Conservation (phyloP, 2,888 invertebrate genomes). For the Epinotia bilunana region DNA sequence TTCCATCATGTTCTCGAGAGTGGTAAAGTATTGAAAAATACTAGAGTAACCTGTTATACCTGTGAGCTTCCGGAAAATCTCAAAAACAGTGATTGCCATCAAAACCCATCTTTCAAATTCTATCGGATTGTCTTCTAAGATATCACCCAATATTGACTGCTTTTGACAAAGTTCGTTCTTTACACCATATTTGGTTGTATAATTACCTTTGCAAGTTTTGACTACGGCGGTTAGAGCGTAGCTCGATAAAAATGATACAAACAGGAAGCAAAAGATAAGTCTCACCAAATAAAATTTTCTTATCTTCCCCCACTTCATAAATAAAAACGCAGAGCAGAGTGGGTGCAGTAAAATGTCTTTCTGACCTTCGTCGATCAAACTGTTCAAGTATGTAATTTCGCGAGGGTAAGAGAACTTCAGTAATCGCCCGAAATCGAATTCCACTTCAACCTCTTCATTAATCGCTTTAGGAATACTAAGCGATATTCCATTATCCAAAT, state of each 20-base stretch:
- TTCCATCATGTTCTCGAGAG: constrained; percentile 93
- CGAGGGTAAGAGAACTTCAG: constrained; percentile 92
- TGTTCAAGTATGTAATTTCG: constrained; percentile 94
- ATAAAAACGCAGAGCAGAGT: constrained; percentile 93
- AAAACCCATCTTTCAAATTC: constrained; percentile 92
- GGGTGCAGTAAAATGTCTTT: constrained; percentile 94
- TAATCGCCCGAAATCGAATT: constrained; percentile 92
- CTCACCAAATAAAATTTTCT: constrained; percentile 93
- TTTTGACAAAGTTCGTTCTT: constrained; percentile 89
- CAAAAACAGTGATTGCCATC: constrained; percentile 90
- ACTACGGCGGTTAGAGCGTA: constrained; percentile 92
- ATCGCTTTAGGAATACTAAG: constrained; percentile 89
- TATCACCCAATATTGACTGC: constrained; percentile 89
- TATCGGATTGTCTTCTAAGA: constrained; percentile 90
- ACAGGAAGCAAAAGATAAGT: constrained; percentile 91
- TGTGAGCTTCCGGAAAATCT: constrained; percentile 90
- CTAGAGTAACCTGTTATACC: constrained; percentile 92
- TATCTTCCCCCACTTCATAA: constrained; percentile 96
- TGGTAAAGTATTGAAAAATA: constrained; percentile 90
- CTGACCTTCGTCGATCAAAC: constrained; percentile 94
- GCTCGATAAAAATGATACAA: constrained; percentile 90
- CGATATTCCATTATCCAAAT: constrained; percentile 91
- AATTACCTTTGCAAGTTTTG: constrained; percentile 85
- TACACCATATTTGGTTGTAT: constrained; percentile 79
- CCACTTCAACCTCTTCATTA: constrained; percentile 91